Conservation (phyloP, 2,888 invertebrate species). For the Phortica magna region DNA sequence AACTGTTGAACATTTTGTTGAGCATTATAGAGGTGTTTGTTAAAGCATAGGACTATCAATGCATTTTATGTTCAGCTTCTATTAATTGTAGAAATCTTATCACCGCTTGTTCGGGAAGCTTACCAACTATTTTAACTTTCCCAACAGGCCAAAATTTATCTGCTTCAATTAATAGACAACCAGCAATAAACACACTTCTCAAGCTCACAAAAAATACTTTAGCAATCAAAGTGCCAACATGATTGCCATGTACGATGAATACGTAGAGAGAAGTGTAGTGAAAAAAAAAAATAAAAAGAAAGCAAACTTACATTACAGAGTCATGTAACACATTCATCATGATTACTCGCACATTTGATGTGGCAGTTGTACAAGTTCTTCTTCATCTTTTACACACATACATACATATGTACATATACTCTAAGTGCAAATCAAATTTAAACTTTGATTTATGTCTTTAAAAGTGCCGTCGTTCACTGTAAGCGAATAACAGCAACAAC, state of each 20-base stretch:
- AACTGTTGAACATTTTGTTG: too few relatives aligned
- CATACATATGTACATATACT: background rate
- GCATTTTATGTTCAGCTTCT: too few relatives aligned
- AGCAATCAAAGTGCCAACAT: conserved; percentile 20
- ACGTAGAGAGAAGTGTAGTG: background rate
- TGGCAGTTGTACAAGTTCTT: background rate
- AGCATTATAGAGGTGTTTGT: too few relatives aligned
- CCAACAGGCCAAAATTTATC: background rate
- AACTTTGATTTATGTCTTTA: conserved; percentile 32
- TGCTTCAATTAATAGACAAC: conserved; percentile 1
- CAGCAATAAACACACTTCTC: conserved; percentile 7
- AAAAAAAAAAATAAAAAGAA: background rate
- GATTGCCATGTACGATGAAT: background rate
- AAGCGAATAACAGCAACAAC: conserved; percentile 52
- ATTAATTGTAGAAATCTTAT: too few relatives aligned
- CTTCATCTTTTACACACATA: background rate
- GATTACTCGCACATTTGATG: conserved; percentile 26
- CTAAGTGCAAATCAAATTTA: conserved; percentile 27
- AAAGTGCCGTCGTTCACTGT: conserved; percentile 12
- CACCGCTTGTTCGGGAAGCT: background rate
- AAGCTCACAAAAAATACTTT: background rate
- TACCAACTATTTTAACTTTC: background rate
- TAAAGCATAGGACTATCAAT: too few relatives aligned
- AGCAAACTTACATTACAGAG: conserved; percentile 1
- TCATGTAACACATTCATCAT: conserved; percentile 31